These are phyloP conservation scores for Parascotia fuliginaria DNA, from an alignment of 2,888 invertebrate genomes.

Conservation along the genomic window DNA sequence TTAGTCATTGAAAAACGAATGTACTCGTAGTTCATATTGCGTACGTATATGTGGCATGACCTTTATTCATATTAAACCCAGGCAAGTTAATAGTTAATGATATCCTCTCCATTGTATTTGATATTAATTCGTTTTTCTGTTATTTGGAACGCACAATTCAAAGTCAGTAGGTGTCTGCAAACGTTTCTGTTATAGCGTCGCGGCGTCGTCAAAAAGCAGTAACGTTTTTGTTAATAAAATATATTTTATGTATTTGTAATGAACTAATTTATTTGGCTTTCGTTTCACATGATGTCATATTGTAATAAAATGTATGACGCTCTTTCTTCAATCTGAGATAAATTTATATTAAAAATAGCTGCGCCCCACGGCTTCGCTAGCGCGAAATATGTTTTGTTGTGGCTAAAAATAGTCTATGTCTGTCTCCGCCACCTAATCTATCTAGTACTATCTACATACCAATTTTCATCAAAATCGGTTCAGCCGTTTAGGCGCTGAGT, in stretches of 20 bases:
- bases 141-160: conserved; percentile 27
- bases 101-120: conserved; percentile 38
- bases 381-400: too few species aligned
- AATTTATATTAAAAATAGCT: too few species aligned
- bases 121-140: conserved; percentile 28
- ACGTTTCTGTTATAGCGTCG: not conserved
- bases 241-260: not conserved
- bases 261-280: not conserved
- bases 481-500: too few species aligned
- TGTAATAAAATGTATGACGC: too few species aligned
- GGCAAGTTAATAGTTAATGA: conserved; percentile 29
- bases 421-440: too few species aligned
- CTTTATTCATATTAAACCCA: conserved; percentile 25
- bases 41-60: conserved; percentile 17
- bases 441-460: too few species aligned
- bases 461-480: too few species aligned
- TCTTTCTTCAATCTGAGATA: too few species aligned
- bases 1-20: conserved; percentile 7
- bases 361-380: too few species aligned
- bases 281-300: not conserved
- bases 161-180: conserved; percentile 15
- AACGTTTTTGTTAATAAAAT: too few species aligned
- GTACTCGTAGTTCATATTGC: not conserved
- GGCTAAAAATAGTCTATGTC: too few species aligned
- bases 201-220: not conserved